These are phyloP conservation scores for Masticophis lateralis DNA, from an alignment of 2,797 vertebrate species.

Conservation along the genomic window DNA sequence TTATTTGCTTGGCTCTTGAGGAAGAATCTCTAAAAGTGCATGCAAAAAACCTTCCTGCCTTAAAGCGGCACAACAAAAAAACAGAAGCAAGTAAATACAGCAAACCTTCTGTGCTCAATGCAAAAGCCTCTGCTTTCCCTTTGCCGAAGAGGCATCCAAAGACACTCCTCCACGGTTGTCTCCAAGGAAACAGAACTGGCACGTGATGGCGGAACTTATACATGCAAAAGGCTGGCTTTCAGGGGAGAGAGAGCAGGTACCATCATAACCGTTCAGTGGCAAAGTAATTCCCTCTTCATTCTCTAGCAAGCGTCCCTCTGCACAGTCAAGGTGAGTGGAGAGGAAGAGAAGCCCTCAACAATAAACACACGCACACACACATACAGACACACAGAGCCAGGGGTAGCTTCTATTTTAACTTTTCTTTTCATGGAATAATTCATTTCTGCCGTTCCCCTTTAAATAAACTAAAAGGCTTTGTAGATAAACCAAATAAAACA, in stretches of 20 bases:
- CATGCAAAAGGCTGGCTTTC: background rate
- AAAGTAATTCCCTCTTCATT: background rate
- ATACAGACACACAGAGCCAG: background rate
- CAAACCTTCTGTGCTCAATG: slow-evolving; percentile 66
- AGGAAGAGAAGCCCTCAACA: background rate
- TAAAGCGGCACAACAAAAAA: background rate
- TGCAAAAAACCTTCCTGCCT: background rate
- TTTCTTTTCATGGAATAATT: background rate
- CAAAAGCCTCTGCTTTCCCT: slow-evolving; percentile 71
- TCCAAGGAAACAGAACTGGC: slow-evolving; percentile 82
- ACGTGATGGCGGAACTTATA: slow-evolving; percentile 66
- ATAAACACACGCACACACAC: background rate
- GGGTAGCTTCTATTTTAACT: background rate
- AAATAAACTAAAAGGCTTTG: background rate
- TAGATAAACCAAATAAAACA: background rate
- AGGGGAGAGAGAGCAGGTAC: slow-evolving; percentile 15
- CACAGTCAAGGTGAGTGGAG: background rate
- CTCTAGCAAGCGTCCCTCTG: accelerated
- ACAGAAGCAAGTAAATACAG: slow-evolving; percentile 64
- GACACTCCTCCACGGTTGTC: slow-evolving; percentile 74
- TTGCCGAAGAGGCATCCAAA: slow-evolving; percentile 77
- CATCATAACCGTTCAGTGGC: background rate
- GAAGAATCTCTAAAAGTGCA: background rate
- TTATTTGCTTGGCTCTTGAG: background rate
- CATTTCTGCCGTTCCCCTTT: background rate